phyloP scores from a whole-genome alignment of 2,113 vertebrate genomes.

The Diadophis punctatus region DNA sequence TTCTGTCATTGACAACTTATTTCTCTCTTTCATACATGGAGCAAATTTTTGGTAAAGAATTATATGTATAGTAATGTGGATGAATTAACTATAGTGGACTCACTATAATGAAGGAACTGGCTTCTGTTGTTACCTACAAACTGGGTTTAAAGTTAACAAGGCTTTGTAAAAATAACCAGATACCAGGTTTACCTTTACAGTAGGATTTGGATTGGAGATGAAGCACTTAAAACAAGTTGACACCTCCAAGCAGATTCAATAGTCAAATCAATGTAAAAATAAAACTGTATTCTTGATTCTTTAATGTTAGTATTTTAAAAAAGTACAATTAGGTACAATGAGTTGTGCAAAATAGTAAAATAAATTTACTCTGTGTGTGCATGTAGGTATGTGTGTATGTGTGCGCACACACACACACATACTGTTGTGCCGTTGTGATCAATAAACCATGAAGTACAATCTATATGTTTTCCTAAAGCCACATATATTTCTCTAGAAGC shows the following conservation, averaged over 20 bases:
- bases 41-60: not conserved
- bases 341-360: not conserved
- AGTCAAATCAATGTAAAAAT: not conserved
- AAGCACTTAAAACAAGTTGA: not conserved
- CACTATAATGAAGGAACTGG: not conserved
- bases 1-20: not conserved
- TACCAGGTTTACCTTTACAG: not conserved
- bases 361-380: not conserved
- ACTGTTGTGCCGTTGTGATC: not conserved
- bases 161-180: not conserved
- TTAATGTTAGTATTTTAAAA: constrained; percentile 39
- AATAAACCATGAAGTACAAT: fast-evolving
- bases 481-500: not conserved
- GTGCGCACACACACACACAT: too few species aligned
- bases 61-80: not conserved
- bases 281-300: constrained; percentile 34
- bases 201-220: not conserved
- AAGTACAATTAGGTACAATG: constrained; percentile 28
- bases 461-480: not conserved
- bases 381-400: too few species aligned
- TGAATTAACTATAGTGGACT: not conserved
- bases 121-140: not conserved
- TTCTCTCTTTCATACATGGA: not conserved
- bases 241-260: not conserved
- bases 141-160: not conserved